These are phyloP conservation scores for Himantopus leucocephalus DNA, from an alignment of 2,113 vertebrate species.

Conservation along the genomic window DNA sequence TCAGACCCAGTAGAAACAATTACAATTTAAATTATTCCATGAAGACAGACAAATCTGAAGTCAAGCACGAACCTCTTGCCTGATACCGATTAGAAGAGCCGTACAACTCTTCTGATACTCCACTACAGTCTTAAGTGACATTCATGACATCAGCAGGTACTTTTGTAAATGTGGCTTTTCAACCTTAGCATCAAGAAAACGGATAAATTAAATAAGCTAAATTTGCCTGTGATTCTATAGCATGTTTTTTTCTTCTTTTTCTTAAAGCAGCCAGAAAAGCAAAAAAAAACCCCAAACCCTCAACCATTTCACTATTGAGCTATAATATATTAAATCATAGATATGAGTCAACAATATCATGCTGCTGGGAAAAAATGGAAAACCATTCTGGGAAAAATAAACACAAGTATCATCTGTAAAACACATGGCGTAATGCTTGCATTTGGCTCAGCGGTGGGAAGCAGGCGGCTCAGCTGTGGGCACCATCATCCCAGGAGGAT, in stretches of 20 bases:
- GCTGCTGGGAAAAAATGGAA: conserved; percentile 53
- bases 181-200: neutral
- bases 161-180: neutral
- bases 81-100: neutral
- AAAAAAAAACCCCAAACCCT: neutral
- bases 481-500: neutral
- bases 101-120: neutral
- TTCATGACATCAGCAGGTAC: neutral
- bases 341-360: neutral
- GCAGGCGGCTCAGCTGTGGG: neutral
- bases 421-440: neutral
- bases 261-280: neutral
- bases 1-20: neutral
- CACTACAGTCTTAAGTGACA: neutral
- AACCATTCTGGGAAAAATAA: conserved; percentile 13
- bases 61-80: neutral
- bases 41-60: neutral
- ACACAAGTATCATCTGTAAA: conserved; percentile 16
- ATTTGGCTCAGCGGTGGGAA: neutral
- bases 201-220: neutral
- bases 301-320: neutral
- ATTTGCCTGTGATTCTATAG: neutral
- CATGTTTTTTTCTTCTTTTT: neutral
- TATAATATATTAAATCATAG: neutral
- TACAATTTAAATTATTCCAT: neutral